A percentile compares a stretch with the other conserved stretches of the same genome.
Conservation (phyloP, 1,140 invertebrate genomes). For the Drosophila tsacasi region DNA sequence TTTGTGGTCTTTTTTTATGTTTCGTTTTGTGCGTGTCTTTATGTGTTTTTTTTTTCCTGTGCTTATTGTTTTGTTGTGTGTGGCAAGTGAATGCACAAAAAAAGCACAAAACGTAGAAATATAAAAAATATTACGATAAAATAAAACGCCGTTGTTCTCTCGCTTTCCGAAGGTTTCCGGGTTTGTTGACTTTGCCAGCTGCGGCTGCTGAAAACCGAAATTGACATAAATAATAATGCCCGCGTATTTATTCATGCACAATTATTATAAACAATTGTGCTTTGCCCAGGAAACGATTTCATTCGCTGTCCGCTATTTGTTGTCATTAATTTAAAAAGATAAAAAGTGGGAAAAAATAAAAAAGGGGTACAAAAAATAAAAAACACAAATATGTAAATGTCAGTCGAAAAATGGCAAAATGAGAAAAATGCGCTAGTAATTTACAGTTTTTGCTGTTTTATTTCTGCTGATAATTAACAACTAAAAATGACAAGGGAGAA, state of each 20-base stretch:
- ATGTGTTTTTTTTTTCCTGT: constrained; percentile 19
- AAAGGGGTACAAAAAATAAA: neutral
- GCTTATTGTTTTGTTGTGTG: constrained; percentile 37
- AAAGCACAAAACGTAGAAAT: constrained; percentile 20
- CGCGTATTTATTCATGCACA: constrained; percentile 18
- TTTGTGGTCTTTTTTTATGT: constrained; percentile 28
- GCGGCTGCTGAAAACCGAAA: constrained; percentile 35
- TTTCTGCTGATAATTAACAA: neutral
- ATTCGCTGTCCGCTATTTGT: constrained; percentile 15
- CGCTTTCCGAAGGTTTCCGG: constrained; percentile 61
- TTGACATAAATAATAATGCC: constrained; percentile 65
- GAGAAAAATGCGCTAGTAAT: constrained; percentile 41
- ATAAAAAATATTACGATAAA: constrained; percentile 64
- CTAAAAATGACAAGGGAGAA: constrained; percentile 19
- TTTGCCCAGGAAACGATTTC: constrained; percentile 53
- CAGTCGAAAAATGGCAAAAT: constrained; percentile 2
- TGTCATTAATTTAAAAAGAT: constrained; percentile 22
- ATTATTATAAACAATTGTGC: constrained; percentile 54
- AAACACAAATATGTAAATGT: neutral
- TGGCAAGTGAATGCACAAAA: constrained; percentile 45
- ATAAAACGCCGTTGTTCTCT: constrained; percentile 73
- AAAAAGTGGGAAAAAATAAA: constrained; percentile 24
- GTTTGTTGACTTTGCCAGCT: constrained; percentile 79
- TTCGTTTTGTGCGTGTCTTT: constrained; percentile 35
- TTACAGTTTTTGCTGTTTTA: constrained; percentile 13